A percentile compares a stretch with the other conserved stretches of the same genome.
Conservation (phyloP, 2,113 vertebrate genomes). For the Xenopus borealis region DNA sequence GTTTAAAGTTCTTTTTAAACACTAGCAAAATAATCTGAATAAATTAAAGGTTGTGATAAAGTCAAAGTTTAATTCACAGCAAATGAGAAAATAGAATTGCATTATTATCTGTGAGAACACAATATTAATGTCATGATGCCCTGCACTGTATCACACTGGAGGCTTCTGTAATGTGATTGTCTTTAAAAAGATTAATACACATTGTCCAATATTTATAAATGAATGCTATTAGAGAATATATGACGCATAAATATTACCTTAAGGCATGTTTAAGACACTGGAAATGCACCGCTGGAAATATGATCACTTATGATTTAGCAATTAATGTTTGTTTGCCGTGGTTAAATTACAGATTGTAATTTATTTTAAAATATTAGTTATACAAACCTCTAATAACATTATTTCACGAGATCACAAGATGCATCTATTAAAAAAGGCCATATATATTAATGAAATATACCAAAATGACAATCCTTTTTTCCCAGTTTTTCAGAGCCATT, state of each 20-base stretch:
- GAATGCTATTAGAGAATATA: not conserved
- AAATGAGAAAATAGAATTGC: not conserved
- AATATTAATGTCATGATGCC: not conserved
- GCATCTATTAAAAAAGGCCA: not conserved
- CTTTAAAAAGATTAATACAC: not conserved
- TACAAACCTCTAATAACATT: not conserved
- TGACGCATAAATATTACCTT: not conserved
- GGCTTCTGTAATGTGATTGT: not conserved
- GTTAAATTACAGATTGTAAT: not conserved
- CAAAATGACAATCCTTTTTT: too few species aligned
- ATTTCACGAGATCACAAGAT: not conserved
- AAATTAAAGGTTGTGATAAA: too few species aligned
- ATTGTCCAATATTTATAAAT: not conserved
- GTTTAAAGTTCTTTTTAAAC: too few species aligned
- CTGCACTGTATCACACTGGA: not conserved
- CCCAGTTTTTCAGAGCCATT: too few species aligned
- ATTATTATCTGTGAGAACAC: not conserved
- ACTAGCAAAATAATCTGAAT: too few species aligned
- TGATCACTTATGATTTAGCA: not conserved
- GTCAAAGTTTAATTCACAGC: constrained; percentile 3
- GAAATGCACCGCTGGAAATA: not conserved
- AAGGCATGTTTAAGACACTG: not conserved
- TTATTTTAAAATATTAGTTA: not conserved
- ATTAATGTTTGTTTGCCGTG: not conserved
- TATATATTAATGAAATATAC: not conserved